Conservation (phyloP, 2,888 invertebrate genomes). For the Pocota personata region DNA sequence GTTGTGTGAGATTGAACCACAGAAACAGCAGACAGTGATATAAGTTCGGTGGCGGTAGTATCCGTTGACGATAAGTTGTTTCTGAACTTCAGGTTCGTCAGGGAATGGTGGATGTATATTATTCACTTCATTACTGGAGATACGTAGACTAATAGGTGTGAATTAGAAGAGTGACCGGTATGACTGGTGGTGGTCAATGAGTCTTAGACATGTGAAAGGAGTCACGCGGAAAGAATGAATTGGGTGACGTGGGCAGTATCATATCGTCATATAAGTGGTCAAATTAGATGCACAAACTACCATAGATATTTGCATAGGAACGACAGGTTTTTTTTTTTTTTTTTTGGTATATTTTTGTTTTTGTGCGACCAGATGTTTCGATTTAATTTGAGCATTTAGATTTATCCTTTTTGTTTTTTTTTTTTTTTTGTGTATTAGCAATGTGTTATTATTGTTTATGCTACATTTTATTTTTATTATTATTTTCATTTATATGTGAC, state of each 20-base stretch:
- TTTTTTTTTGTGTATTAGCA: not conserved
- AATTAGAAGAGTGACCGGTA: constrained; percentile 60
- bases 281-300: constrained; percentile 3
- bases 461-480: not conserved
- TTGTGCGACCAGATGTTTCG: constrained; percentile 5
- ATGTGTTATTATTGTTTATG: not conserved
- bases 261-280: not conserved
- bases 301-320: not conserved
- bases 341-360: not conserved
- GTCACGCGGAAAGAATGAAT: constrained; percentile 77
- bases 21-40: constrained; percentile 2
- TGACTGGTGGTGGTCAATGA: constrained; percentile 49
- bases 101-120: not conserved
- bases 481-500: not conserved
- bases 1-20: constrained; percentile 34
- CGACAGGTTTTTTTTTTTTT: constrained; percentile 22
- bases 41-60: constrained; percentile 3
- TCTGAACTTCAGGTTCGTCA: constrained; percentile 34
- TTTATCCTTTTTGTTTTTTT: not conserved
- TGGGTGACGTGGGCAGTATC: constrained; percentile 50
- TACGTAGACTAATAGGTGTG: constrained; percentile 32
- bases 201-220: constrained; percentile 78
- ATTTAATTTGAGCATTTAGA: not conserved
- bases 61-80: constrained; percentile 38
- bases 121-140: not conserved